Conservation (phyloP, 2,797 vertebrate species). For the Huso huso region DNA sequence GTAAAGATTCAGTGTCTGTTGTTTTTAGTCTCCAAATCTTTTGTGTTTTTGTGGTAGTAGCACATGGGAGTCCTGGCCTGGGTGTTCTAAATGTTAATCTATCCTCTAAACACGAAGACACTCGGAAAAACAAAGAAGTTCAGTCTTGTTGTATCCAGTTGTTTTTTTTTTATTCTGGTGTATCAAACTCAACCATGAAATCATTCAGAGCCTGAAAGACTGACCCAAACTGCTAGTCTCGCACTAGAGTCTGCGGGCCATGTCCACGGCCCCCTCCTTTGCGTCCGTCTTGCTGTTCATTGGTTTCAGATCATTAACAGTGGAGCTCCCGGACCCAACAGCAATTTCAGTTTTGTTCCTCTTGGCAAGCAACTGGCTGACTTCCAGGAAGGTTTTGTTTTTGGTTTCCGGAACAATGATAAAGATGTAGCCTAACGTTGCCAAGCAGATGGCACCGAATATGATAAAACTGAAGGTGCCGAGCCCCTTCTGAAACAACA, state of each 20-base stretch:
- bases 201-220: too few relatives aligned
- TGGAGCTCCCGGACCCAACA: slow-evolving; percentile 38
- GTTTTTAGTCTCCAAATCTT: too few relatives aligned
- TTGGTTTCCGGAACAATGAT: slow-evolving; percentile 85
- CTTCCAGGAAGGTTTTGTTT: slow-evolving; percentile 81
- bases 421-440: slow-evolving; percentile 71
- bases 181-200: too few relatives aligned
- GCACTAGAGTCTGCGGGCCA: slow-evolving; percentile 22
- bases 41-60: too few relatives aligned
- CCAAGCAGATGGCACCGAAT: slow-evolving; percentile 72
- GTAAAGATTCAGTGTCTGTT: too few relatives aligned
- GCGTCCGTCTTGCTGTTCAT: slow-evolving; percentile 10
- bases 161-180: too few relatives aligned
- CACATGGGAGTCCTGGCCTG: too few relatives aligned
- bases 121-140: too few relatives aligned
- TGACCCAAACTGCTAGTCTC: too few relatives aligned
- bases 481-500: slow-evolving; percentile 58
- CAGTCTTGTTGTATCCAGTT: too few relatives aligned
- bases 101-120: too few relatives aligned
- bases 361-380: slow-evolving; percentile 75
- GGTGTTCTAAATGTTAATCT: too few relatives aligned
- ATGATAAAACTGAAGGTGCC: slow-evolving; percentile 79
- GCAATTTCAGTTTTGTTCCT: slow-evolving; percentile 71
- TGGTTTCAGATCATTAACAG: slow-evolving; percentile 25
- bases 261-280: slow-evolving; percentile 27